Percentiles rank a stretch among this genome's conserved stretches.
Conservation (phyloP, 2,888 invertebrate species). For the Caenorhabditis wallacei region DNA sequence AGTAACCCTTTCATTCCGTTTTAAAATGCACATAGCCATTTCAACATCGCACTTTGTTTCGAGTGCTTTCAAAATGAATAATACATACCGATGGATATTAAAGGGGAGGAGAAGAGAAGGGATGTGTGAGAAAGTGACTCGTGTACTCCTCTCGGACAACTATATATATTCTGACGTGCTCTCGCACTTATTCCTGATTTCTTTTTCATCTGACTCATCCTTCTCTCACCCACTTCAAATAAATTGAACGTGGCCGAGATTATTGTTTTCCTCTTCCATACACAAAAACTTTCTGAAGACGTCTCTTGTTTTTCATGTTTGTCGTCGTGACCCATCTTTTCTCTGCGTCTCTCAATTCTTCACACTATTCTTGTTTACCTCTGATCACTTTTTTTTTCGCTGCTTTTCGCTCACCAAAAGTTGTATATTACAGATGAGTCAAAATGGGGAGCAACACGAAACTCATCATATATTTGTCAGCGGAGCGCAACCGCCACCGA, state of each 20-base stretch:
- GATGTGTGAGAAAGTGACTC: neutral
- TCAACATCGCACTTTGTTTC: slow-evolving; percentile 19
- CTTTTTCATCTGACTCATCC: slow-evolving; percentile 15
- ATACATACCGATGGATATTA: neutral
- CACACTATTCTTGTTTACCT: slow-evolving; percentile 45
- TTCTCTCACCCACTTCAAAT: neutral
- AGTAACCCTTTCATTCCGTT: neutral
- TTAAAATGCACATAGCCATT: neutral
- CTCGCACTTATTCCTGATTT: slow-evolving; percentile 14
- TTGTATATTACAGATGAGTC: slow-evolving; percentile 29
- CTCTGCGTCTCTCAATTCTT: slow-evolving; percentile 38
- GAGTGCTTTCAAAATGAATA: slow-evolving; percentile 28
- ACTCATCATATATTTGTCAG: slow-evolving; percentile 44
- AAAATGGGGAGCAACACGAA: slow-evolving; percentile 33
- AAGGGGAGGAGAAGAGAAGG: neutral
- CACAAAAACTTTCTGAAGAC: too few relatives aligned
- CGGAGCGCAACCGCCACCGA: slow-evolving; percentile 21
- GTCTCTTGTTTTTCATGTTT: slow-evolving; percentile 27
- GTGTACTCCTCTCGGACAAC: too few relatives aligned
- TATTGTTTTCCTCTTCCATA: too few relatives aligned
- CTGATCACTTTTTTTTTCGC: slow-evolving; percentile 24
- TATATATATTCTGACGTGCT: slow-evolving; percentile 21
- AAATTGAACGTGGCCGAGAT: neutral
- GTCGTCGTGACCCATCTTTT: slow-evolving; percentile 27
- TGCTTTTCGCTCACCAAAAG: neutral